Base-by-base conservation (phyloP, 2,888 invertebrate genomes). In the Desoria tigrina region DNA sequence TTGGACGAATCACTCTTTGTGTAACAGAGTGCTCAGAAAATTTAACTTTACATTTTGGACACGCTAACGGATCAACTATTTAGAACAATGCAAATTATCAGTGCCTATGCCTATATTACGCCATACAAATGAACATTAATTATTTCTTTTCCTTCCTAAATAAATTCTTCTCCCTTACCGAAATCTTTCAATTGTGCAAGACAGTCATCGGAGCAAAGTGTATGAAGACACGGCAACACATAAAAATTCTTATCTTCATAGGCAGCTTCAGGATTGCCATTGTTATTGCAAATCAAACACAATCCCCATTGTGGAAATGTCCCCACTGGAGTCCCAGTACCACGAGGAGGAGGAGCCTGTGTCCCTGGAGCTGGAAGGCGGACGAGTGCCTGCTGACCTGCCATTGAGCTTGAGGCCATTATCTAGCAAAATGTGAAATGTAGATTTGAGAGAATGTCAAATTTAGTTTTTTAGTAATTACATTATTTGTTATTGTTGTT, bases 151-250 rank as follows among this genome's bases (percentile, higher is more conserved):
- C n/a, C n/a, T n/a, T n/a, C n/a, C n/a, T n/a, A n/a, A n/a, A n/a
- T n/a, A n/a, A n/a, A n/a, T n/a, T n/a, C n/a, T n/a, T n/a, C n/a
- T n/a, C n/a, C n/a, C 32, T 32, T 11, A 32, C 32, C 32, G 11
- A 7, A 32, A 7, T 11, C 32, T 1, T 9, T 1, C 18, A 58
- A 37, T 42, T 37, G 53, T 23, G 2, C n/a, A 1, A 50, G 0
- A 32, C 68, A 68, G 2, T 27, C 42, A 4, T 39, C 11, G 1
- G 68, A 68, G 37, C 68, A 68, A 14, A 68, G 28, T 14, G 57
- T 6, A 63, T 68, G 68, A 23, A 65, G 49, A 42, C 68, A 68
- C 14, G 39, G 49, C 32, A 68, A 26, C 3, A 42, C 24, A 11
- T 18, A 24, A 2, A 68, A 58, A n/a, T 55, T 42, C 14, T 49